These are phyloP conservation scores for Aegypius monachus DNA, from an alignment of 2,113 vertebrate genomes.

Conservation along the genomic window DNA sequence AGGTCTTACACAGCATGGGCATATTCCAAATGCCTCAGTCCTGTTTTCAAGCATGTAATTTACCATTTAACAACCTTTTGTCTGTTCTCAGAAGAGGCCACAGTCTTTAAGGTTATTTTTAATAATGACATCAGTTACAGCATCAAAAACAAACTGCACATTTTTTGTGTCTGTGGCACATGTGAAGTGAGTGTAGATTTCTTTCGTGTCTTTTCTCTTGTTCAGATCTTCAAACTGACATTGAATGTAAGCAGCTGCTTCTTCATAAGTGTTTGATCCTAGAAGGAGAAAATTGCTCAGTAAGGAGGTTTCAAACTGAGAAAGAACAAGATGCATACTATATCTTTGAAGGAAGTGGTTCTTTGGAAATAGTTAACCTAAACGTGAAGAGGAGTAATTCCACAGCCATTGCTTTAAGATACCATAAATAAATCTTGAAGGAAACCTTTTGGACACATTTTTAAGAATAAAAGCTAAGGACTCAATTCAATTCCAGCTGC, in stretches of 20 bases:
- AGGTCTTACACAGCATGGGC: slow-evolving; percentile 62
- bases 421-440: not conserved
- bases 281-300: not conserved
- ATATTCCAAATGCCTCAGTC: slow-evolving; percentile 41
- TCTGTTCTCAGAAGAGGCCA: slow-evolving; percentile 87
- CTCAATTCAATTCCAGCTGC: not conserved
- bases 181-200: slow-evolving; percentile 99
- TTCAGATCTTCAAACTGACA: slow-evolving; percentile 98
- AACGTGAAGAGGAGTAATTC: not conserved
- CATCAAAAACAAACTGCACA: slow-evolving; percentile 98
- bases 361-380: not conserved
- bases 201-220: slow-evolving; percentile 97
- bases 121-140: slow-evolving; percentile 98
- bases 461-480: not conserved
- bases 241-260: slow-evolving; percentile 96
- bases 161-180: slow-evolving; percentile 99
- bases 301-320: not conserved
- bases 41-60: slow-evolving; percentile 44
- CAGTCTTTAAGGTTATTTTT: slow-evolving; percentile 99
- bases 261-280: slow-evolving; percentile 98
- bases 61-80: slow-evolving; percentile 36
- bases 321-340: not conserved
- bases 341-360: not conserved
- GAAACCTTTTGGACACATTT: not conserved
- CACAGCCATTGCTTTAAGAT: not conserved